A percentile compares a stretch with the other conserved stretches of the same genome.
These are phyloP conservation scores for Calyptommatus sinebrachiatus DNA, from an alignment of 2,113 vertebrate species.

Conservation along the genomic window DNA sequence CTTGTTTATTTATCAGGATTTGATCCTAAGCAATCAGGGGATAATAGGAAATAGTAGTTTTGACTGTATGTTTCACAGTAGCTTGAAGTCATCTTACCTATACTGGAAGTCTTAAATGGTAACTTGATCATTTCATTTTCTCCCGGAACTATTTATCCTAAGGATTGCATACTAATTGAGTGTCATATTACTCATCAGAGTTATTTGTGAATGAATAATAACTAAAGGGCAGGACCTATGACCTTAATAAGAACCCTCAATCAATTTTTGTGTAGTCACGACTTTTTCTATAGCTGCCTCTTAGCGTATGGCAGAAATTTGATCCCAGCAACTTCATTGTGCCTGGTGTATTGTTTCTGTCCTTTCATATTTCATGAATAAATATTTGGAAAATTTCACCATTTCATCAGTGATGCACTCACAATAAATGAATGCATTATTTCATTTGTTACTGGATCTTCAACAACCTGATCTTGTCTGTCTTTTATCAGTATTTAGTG, in stretches of 20 bases:
- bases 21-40: conserved; percentile 62
- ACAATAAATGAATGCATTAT: conserved; percentile 79
- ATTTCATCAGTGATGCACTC: conserved; percentile 67
- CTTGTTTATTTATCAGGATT: conserved; percentile 64
- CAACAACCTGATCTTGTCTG: conserved; percentile 75
- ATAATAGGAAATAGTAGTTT: conserved; percentile 61
- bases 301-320: conserved; percentile 71
- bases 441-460: conserved; percentile 75
- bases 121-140: conserved; percentile 73
- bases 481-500: conserved; percentile 72
- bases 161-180: conserved; percentile 72
- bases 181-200: conserved; percentile 82
- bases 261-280: conserved; percentile 72
- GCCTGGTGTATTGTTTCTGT: conserved; percentile 81
- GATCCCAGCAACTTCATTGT: conserved; percentile 78
- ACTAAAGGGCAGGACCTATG: conserved; percentile 73
- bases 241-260: conserved; percentile 76
- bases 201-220: conserved; percentile 76
- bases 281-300: conserved; percentile 59
- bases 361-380: conserved; percentile 82
- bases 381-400: conserved; percentile 84
- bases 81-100: conserved; percentile 59
- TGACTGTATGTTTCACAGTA: conserved; percentile 59
- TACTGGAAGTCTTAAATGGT: conserved; percentile 61
- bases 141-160: conserved; percentile 69